Base-by-base conservation (phyloP, 2,113 vertebrate genomes). In the Garra rufa region DNA sequence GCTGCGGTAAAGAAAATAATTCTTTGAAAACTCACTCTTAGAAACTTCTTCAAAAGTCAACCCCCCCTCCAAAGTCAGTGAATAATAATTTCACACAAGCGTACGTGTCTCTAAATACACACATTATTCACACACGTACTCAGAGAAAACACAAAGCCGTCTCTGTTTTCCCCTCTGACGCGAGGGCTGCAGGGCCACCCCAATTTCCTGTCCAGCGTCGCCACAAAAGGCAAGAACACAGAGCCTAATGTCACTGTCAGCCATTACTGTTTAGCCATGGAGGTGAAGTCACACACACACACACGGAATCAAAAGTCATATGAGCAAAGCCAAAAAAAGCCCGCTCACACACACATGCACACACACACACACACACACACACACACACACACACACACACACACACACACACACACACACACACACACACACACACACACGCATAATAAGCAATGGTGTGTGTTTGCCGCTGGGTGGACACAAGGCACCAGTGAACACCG, bases 121-220 rank as follows among this genome's bases (percentile, higher is more conserved):
- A 50, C 69, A 50, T 48, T 50, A 67, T 82, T 71, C 67, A 57
- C 79, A 76, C 73, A 52, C 43, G 59, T 52, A 87, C 76, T 71
- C 57, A 83, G 46, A 55, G 67, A 69, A 86, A 87, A 88, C 92
- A 95, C 92, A 96, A 94, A 95, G 89, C 85, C 87, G 91, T 86
- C 92, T 95, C 92, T 95, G 91, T 95, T 92, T 92, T 89, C 86
- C 88, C 82, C 88, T 87, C 91, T 91, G 91, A 91, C 91, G 89
- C 82, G 88, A 91, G 24, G n/a, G 85, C 90, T 87, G 24, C 91
- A 88, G 89, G 81, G 94, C 91, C 90, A 92, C 84, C 86, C 83
- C 30, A 91, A 44, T 71, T 94, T 94, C 90, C 94, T 92, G 88
- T 91, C 92, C 90, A 89, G 87, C 77, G 83, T 88, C 87, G 88